Percentiles rank a stretch among this genome's conserved stretches.
Conservation (phyloP, 1,140 invertebrate genomes). For the Telenomus remus region DNA sequence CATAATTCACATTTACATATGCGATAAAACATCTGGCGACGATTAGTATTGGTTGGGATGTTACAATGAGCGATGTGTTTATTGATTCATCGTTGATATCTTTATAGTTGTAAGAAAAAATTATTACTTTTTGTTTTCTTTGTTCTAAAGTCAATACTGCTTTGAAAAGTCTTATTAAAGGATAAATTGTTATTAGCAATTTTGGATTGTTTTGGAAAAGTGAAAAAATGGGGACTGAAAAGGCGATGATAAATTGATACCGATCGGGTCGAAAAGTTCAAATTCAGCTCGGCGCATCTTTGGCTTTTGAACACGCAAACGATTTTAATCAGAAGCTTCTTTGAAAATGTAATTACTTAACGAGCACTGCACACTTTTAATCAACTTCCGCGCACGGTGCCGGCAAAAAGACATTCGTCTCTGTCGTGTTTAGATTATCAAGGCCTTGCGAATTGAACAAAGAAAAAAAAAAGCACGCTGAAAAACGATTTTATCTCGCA, state of each 20-base stretch:
- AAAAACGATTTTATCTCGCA: constrained; percentile 50
- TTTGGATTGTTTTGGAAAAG: too few species aligned
- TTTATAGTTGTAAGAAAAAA: constrained; percentile 3
- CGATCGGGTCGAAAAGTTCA: neutral
- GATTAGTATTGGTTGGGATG: constrained; percentile 23
- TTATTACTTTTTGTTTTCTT: too few species aligned
- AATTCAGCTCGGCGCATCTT: neutral
- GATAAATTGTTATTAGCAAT: too few species aligned
- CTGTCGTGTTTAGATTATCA: constrained; percentile 53
- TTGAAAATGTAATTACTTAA: constrained; percentile 57
- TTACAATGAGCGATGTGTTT: constrained; percentile 12
- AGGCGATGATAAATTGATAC: too few species aligned
- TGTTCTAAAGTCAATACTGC: too few species aligned
- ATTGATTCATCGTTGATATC: constrained; percentile 24
- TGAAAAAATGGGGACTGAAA: too few species aligned
- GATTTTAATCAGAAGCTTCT: constrained; percentile 58
- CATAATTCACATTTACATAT: constrained; percentile 26
- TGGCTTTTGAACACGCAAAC: constrained; percentile 40
- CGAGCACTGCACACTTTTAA: constrained; percentile 52
- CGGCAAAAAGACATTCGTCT: constrained; percentile 49
- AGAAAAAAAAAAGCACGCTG: constrained; percentile 23
- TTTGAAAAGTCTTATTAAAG: too few species aligned
- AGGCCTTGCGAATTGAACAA: constrained; percentile 21
- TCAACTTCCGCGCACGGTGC: constrained; percentile 50
- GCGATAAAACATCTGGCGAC: constrained; percentile 18